Percentiles rank a stretch among this genome's conserved stretches.
Conservation (phyloP, 2,113 vertebrate species). For the Camelus bactrianus region DNA sequence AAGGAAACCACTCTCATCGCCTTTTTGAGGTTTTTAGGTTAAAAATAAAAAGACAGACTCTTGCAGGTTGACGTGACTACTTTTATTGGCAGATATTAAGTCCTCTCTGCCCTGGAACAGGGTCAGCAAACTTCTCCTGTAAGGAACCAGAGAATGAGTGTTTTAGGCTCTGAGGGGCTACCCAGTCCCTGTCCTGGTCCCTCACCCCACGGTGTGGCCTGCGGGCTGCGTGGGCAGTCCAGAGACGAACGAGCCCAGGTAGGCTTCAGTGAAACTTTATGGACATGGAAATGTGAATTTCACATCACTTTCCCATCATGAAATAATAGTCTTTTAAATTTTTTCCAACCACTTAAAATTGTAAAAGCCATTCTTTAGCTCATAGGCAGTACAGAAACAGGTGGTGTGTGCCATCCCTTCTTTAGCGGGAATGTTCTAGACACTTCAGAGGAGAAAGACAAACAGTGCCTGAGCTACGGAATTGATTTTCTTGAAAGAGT, state of each 20-base stretch:
- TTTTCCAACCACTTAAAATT: not conserved
- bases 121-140: not conserved
- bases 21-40: not conserved
- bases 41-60: conserved; percentile 27
- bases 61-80: not conserved
- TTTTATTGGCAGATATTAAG: not conserved
- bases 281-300: not conserved
- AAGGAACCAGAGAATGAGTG: not conserved
- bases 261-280: not conserved
- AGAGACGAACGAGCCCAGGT: not conserved
- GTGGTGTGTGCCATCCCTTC: not conserved
- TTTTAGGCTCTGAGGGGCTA: not conserved
- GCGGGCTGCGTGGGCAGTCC: not conserved
- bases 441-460: not conserved
- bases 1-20: not conserved
- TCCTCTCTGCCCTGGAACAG: not conserved
- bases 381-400: not conserved
- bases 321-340: not conserved
- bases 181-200: too few species aligned
- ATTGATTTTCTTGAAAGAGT: conserved; percentile 20
- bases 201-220: too few species aligned
- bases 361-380: not conserved
- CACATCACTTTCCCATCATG: not conserved
- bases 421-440: not conserved
- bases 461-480: not conserved